Evolutionary conservation across 2,113 vertebrate genomes (phyloP).

Genomic region (Cathartes aura): DNA sequence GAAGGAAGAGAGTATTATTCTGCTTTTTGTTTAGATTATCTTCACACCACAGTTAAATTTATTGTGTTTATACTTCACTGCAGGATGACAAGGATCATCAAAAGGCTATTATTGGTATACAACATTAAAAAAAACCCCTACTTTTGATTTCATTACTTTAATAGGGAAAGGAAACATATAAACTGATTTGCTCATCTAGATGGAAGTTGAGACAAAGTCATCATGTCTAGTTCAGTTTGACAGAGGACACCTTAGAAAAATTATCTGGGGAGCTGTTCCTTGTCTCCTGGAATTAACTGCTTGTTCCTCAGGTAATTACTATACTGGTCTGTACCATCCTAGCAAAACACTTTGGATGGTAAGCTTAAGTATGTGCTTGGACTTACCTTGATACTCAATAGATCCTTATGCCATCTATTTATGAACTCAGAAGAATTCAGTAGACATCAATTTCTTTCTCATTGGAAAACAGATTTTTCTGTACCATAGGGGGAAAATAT

Average conservation of each 20-base stretch:
- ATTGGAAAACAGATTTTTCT: background rate
- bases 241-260: background rate
- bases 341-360: background rate
- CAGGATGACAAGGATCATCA: background rate
- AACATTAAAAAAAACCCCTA: rapidly evolving
- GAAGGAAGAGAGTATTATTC: background rate
- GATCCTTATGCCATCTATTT: background rate
- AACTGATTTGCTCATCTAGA: background rate
- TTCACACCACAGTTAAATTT: background rate
- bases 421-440: background rate
- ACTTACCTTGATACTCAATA: background rate
- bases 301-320: background rate
- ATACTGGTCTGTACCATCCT: rapidly evolving
- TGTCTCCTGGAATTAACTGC: background rate
- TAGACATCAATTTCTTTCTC: background rate
- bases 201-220: background rate
- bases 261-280: background rate
- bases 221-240: background rate
- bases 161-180: background rate
- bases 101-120: background rate
- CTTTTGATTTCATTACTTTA: background rate
- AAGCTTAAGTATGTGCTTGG: background rate
- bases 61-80: conserved; percentile 33
- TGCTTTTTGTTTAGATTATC: background rate
- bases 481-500: background rate